Percentiles rank a stretch among this genome's conserved stretches.
Evolutionary conservation across 2,113 vertebrate species (phyloP).

Genomic region (Melanerpes aurifrons): DNA sequence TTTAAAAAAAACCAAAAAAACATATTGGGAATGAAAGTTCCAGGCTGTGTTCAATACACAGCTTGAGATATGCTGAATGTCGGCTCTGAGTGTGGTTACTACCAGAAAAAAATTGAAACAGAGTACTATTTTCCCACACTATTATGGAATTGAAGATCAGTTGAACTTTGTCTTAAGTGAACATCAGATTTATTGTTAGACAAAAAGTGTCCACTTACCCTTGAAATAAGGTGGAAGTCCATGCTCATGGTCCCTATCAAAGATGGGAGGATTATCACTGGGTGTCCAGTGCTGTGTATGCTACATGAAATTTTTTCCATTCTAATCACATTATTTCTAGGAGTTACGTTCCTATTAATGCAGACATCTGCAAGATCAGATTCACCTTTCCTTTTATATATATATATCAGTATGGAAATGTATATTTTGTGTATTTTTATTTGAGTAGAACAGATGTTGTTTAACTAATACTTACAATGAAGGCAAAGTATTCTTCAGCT

Average conservation of each 20-base stretch:
- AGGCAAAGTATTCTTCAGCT: not conserved
- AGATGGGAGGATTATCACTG: not conserved
- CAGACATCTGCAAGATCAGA: not conserved
- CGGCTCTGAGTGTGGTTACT: not conserved
- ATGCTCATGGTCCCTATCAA: not conserved
- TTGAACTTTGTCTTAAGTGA: not conserved
- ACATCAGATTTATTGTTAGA: not conserved
- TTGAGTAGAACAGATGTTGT: not conserved
- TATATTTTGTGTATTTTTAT: not conserved
- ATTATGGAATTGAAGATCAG: not conserved
- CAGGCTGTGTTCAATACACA: not conserved
- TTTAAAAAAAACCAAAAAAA: not conserved
- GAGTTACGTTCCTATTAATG: not conserved
- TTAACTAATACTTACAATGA: not conserved
- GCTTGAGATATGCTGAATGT: not conserved
- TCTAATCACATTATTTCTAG: not conserved
- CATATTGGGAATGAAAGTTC: not conserved
- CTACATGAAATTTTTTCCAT: not conserved
- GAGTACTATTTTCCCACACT: not conserved
- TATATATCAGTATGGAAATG: not conserved
- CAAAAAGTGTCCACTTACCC: not conserved
- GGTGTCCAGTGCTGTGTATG: rapidly evolving
- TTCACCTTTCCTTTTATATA: not conserved
- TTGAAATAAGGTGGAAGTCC: not conserved
- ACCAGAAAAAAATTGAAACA: not conserved